A percentile compares a stretch with the other conserved stretches of the same genome.
These are phyloP conservation scores for Rhorus exstirpatorius DNA, from an alignment of 2,888 invertebrate species.

Conservation along the genomic window DNA sequence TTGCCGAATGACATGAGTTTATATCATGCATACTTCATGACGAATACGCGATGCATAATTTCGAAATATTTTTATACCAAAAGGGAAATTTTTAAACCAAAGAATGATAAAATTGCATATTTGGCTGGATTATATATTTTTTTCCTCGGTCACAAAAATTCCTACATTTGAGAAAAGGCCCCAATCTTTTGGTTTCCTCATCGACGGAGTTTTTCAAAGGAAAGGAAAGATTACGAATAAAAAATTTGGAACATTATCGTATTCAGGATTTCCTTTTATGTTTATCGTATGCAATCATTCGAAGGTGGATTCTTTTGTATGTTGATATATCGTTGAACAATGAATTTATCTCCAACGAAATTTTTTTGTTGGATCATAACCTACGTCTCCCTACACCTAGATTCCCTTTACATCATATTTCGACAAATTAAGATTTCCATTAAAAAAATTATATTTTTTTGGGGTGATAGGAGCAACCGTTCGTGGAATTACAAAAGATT, in stretches of 20 bases:
- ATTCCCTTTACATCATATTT: too few relatives aligned
- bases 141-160: neutral
- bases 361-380: too few relatives aligned
- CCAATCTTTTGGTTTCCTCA: neutral
- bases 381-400: too few relatives aligned
- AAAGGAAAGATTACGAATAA: neutral
- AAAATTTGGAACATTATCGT: neutral
- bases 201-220: neutral
- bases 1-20: slow-evolving; percentile 28
- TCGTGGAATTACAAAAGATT: too few relatives aligned
- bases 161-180: neutral
- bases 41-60: slow-evolving; percentile 1
- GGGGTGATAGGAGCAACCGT: too few relatives aligned
- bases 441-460: too few relatives aligned
- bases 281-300: too few relatives aligned
- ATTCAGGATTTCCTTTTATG: too few relatives aligned
- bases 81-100: neutral
- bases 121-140: neutral
- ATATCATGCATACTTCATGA: slow-evolving; percentile 7
- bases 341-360: too few relatives aligned
- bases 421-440: too few relatives aligned
- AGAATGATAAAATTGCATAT: neutral
- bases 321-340: too few relatives aligned
- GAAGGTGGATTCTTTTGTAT: too few relatives aligned
- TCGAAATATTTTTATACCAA: neutral